A percentile compares a stretch with the other conserved stretches of the same genome.
Conservation (phyloP, 2,113 vertebrate species). For the Malurus elegans region DNA sequence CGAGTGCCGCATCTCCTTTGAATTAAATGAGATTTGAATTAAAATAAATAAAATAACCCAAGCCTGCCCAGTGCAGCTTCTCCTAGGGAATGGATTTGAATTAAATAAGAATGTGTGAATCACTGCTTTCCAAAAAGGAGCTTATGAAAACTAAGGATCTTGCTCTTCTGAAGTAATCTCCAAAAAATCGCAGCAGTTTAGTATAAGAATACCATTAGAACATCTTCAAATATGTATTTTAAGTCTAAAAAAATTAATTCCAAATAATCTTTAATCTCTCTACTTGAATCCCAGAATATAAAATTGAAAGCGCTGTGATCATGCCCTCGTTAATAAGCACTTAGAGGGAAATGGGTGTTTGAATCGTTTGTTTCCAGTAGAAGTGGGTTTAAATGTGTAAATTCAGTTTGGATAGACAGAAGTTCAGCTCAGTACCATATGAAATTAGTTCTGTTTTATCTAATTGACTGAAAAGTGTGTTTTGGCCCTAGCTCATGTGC, state of each 20-base stretch:
- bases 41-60: no score
- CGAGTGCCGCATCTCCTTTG: not conserved
- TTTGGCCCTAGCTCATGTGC: not conserved
- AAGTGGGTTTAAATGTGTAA: not conserved
- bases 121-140: not conserved
- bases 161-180: not conserved
- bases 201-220: not conserved
- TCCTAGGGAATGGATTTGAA: not conserved
- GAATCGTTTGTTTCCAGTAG: not conserved
- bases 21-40: not conserved
- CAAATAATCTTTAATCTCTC: not conserved
- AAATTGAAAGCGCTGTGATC: not conserved
- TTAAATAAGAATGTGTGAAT: not conserved
- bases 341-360: not conserved
- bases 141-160: not conserved
- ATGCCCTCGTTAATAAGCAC: not conserved
- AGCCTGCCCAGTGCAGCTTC: not conserved
- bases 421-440: not conserved
- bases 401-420: not conserved
- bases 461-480: not conserved
- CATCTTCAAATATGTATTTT: not conserved
- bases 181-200: not conserved
- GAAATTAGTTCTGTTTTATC: not conserved
- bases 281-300: not conserved
- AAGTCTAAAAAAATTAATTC: not conserved